phyloP scores from a whole-genome alignment of 2,797 vertebrate species.

The Catamblyrhynchus diadema region DNA sequence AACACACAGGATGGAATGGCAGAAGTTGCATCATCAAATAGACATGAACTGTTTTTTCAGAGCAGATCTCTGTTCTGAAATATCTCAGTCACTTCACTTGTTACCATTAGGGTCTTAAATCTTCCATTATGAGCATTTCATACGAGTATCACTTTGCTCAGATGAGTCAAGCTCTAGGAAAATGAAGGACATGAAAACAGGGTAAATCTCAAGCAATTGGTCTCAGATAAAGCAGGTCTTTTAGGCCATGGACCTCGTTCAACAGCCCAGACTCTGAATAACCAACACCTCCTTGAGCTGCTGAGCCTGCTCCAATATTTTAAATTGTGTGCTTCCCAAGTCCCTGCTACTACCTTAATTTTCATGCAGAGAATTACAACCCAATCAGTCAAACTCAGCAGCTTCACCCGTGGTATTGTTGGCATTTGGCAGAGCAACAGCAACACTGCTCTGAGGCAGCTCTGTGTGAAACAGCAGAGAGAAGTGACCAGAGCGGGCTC shows the following conservation, averaged over 20 bases:
- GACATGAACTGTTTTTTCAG: not conserved
- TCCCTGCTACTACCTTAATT: not conserved
- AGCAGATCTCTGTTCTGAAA: not conserved
- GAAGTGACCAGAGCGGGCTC: not conserved
- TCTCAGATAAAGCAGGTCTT: not conserved
- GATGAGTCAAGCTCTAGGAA: not conserved
- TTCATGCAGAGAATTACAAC: not conserved
- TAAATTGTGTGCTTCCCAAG: not conserved
- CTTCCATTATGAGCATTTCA: not conserved
- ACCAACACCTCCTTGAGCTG: not conserved
- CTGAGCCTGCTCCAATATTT: not conserved
- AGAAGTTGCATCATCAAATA: not conserved
- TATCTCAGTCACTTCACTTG: not conserved
- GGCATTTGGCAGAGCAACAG: not conserved
- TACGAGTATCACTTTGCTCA: not conserved
- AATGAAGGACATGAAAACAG: not conserved
- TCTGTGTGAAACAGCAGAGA: not conserved
- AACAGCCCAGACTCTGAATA: not conserved
- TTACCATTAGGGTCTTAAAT: not conserved
- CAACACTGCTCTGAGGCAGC: not conserved
- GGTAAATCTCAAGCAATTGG: not conserved
- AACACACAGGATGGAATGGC: not conserved
- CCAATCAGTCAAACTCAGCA: not conserved
- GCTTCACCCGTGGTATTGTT: not conserved
- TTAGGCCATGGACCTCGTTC: not conserved